Evolutionary conservation across 2,797 vertebrate species (phyloP), one percentile per base, ranked within the genome.

Genomic region (Hippocampus kuda): DNA sequence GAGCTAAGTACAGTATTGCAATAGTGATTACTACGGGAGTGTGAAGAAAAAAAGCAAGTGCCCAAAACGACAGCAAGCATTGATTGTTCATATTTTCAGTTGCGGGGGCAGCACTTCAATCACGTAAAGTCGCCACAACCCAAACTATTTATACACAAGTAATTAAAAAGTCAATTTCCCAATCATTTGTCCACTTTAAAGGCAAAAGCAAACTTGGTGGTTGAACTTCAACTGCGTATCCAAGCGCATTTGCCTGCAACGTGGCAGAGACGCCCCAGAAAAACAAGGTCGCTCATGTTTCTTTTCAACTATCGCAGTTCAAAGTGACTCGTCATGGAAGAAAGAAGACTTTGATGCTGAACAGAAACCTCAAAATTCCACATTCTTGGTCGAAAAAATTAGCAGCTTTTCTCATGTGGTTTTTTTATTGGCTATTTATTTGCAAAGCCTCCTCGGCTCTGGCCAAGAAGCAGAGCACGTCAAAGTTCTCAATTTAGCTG

Each of bases 401-500:
- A 24, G 51, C 18, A 65, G 5, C 20, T 68, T 68, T 74, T 74
- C 67, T 77, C 60, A 69, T 67, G 72, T 0, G 61, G 72, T 27
- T 69, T 13, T n/a, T 67, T 53, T 72, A 38, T 75, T 22, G 66
- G 57, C 34, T 65, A 60, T 75, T 46, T 77, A 70, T 81, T 77
- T 75, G 44, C 27, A 34, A 72, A 72, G 42, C 26, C 24, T 73
- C 68, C 30, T 71, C 64, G 54, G 67, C 77, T 72, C 13, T n/a
- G 54, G 70, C 18, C 24, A 1, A 53, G 53, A 68, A 18, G 18
- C 68, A n/a, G 24, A 41, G 61, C n/a, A 65, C 63, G 65, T 82
- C 65, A 63, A 70, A 24, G 61, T 79, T 77, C 81, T 79, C 38
- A 46, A 77, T 87, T 83, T 85, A 86, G 79, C 83, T 79, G 63